Evolutionary conservation across 2,888 invertebrate genomes (phyloP), one percentile per base, ranked within the genome.

Genomic region (Zhuqinia jingwanae): DNA sequence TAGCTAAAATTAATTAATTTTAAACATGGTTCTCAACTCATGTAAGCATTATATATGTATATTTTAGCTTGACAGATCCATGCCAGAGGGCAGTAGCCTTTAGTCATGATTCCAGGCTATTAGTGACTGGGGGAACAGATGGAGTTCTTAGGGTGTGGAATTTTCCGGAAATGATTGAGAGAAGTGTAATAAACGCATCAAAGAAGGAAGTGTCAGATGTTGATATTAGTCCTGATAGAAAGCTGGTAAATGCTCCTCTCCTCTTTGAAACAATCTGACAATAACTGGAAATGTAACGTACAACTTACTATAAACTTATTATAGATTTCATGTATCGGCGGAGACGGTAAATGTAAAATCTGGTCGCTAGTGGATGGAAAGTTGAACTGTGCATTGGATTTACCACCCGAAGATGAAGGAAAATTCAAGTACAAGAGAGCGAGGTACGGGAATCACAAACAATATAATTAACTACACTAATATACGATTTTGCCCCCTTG

Each of bases 61-160:
- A n/a, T n/a, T n/a, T 1, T 92, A 94, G 90, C 91, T 93, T 94
- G 47, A 93, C 94, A 13, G 97, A 97, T 91, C 96, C 97, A 1
- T 93, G 97, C 89, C 97, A 98, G 92, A 95, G 98, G 92, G 96
- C 97, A 83, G 97, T 98, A 15, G 94, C 95, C 78, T 95, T 97
- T 90, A 96, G 96, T 91, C 94, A 94, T 58, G 95, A 95, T 92
- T 95, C 96, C 10, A 95, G 95, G 91, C 92, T 96, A 30, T 95
- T 99, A 95, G 97, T 96, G 0, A 98, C 98, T 0, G 98, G 97
- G 63, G 98, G 98, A 36, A 95, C 96, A 0, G 98, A 99, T 93
- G 97, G 98, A 2, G 94, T 95, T 91, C 93, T 99, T 45, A 94
- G 98, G 81, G 93, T 98, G 11, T 99, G 98, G 98, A 94, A 95